Base-by-base conservation (phyloP, 2,888 invertebrate species). In the Dimorphilus gyrociliatus region DNA sequence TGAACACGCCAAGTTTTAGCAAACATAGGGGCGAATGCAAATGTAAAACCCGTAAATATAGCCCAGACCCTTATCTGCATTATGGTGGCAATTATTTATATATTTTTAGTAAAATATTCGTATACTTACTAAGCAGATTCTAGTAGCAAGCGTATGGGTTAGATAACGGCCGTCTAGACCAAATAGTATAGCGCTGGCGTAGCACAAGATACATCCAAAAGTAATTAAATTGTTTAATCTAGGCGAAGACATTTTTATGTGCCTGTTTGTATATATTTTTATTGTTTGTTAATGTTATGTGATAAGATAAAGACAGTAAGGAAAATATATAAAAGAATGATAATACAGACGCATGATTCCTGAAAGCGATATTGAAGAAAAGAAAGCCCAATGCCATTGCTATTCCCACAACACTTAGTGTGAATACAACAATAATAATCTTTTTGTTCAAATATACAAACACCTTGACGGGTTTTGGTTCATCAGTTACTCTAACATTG, bases 201-300 rank as follows among this genome's bases (percentile, higher is more conserved):
- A 51, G 23, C 41, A 44, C 24, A 51, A 16, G 5, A 50, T 25
- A 30, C 45, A 44, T 1, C 52, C 53, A 3, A 44, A 14, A n/a
- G 50, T 36, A 6, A 53, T 42, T 4, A 52, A 29, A 33, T 51
- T 53, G 44, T 53, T 53, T 18, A 53, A 42, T 8, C 42, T 35
- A 0, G 53, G 53, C 3, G 51, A 51, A 1, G 53, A 52, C 44
- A 52, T 39, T 35, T 52, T 51, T 6, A 53, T 45, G 25, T 45
- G 36, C 35, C 53, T 52, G 37, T 14, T 34, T 37, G 23, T 7
- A 21, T 16, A 16, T n/a, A 28, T 16, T 8, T 10, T 8, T 7
- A 17, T 8, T 4, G n/a, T 13, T 23, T 8, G 5, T 6, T 12
- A 8, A 8, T 8, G 6, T 7, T 13, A 27, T 16, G 6, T 16